Conservation (phyloP, 1,140 invertebrate genomes). For the Anastrepha obliqua region DNA sequence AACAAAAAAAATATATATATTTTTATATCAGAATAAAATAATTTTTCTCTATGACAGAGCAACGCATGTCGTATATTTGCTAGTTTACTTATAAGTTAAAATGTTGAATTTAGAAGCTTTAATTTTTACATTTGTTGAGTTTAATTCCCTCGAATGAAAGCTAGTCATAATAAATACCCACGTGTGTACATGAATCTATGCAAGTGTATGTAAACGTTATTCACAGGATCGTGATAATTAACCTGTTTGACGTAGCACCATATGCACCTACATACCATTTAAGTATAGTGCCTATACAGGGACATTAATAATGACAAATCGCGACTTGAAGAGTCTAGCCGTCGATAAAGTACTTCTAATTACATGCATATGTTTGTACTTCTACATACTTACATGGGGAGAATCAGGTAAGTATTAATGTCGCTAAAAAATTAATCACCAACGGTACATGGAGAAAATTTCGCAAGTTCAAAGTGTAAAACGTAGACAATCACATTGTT, state of each 20-base stretch:
- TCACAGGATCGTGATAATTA: conserved; percentile 14
- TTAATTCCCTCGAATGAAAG: too few species aligned
- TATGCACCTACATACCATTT: neutral
- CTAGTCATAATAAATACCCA: too few species aligned
- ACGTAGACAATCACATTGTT: neutral
- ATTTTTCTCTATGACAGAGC: too few species aligned
- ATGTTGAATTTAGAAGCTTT: too few species aligned
- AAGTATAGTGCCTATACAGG: too few species aligned
- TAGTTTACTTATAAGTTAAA: too few species aligned
- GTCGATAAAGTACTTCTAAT: neutral
- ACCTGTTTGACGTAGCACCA: neutral
- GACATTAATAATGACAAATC: too few species aligned
- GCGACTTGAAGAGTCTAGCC: neutral
- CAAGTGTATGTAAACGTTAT: conserved; percentile 19
- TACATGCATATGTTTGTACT: neutral
- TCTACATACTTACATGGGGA: neutral
- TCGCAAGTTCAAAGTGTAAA: neutral
- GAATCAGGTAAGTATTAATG: neutral
- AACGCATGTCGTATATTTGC: too few species aligned
- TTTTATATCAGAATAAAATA: too few species aligned
- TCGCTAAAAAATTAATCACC: neutral
- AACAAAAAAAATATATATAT: too few species aligned
- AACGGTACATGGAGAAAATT: neutral
- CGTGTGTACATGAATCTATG: neutral
- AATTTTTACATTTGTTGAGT: too few species aligned